Evolutionary conservation across 1,140 invertebrate species (phyloP).

Genomic region (Drosophila leontia): DNA sequence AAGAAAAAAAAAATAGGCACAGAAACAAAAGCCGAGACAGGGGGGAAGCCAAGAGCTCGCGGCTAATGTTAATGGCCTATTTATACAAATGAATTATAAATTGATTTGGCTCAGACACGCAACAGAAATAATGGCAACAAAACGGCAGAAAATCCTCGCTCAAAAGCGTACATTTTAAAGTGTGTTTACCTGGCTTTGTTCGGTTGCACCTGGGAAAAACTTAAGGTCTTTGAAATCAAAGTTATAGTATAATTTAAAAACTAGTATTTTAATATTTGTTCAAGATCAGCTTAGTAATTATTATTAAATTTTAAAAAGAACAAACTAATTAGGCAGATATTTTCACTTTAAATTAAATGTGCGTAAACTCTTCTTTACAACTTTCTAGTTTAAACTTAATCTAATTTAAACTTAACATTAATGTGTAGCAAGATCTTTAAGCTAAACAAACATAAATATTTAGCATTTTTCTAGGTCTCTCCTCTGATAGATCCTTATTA

Average conservation of each 20-base stretch:
- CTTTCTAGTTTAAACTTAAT: too few relatives aligned
- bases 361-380: too few relatives aligned
- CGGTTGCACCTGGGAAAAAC: neutral
- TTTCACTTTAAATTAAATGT: too few relatives aligned
- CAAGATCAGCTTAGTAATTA: too few relatives aligned
- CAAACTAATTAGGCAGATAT: too few relatives aligned
- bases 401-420: too few relatives aligned
- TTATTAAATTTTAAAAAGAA: too few relatives aligned
- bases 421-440: too few relatives aligned
- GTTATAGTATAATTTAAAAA: neutral
- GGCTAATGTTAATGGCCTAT: conserved; percentile 66
- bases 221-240: neutral
- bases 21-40: neutral
- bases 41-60: conserved; percentile 13
- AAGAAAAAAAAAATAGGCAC: neutral
- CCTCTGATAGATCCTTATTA: too few relatives aligned
- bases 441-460: too few relatives aligned
- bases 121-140: conserved; percentile 23
- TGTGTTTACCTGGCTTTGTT: conserved; percentile 4
- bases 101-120: conserved; percentile 36
- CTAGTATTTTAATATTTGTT: too few relatives aligned
- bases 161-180: conserved; percentile 4
- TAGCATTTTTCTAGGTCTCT: too few relatives aligned
- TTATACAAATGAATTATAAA: conserved; percentile 63
- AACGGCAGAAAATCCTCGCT: conserved; percentile 18